Evolutionary conservation across 2,888 invertebrate genomes (phyloP).

Genomic region (Clepsis dumicolana): DNA sequence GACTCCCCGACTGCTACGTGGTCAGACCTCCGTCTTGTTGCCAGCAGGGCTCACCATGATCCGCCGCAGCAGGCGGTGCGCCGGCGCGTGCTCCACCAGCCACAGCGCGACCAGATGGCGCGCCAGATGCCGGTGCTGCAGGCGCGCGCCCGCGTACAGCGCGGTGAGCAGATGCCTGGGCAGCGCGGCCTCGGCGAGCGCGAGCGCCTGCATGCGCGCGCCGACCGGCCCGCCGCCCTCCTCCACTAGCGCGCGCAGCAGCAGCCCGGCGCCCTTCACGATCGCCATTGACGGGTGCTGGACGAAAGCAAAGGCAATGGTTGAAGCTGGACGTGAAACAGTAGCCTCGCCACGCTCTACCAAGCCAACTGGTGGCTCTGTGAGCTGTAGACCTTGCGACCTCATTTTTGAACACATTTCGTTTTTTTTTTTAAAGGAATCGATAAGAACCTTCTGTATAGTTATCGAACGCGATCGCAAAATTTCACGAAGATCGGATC

Average conservation of each 20-base stretch:
- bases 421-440: no score
- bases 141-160: constrained; percentile 94
- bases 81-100: constrained; percentile 97
- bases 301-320: neutral
- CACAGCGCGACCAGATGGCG: constrained; percentile 96
- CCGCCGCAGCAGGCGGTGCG: constrained; percentile 93
- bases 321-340: no score
- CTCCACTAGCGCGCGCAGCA: constrained; percentile 98
- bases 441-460: no score
- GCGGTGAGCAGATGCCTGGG: constrained; percentile 97
- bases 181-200: constrained; percentile 98
- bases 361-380: no score
- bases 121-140: constrained; percentile 92
- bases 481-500: no score
- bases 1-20: no score
- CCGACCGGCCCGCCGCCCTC: constrained; percentile 98
- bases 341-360: no score
- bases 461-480: no score
- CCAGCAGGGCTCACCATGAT: constrained; percentile 89
- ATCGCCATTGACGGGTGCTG: constrained; percentile 99
- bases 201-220: constrained; percentile 97
- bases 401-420: no score
- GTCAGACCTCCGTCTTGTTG: no score
- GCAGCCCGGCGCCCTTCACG: constrained; percentile 98
- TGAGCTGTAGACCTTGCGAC: no score